These are phyloP conservation scores for Sinella curviseta DNA, from an alignment of 1,140 invertebrate species.

Conservation along the genomic window DNA sequence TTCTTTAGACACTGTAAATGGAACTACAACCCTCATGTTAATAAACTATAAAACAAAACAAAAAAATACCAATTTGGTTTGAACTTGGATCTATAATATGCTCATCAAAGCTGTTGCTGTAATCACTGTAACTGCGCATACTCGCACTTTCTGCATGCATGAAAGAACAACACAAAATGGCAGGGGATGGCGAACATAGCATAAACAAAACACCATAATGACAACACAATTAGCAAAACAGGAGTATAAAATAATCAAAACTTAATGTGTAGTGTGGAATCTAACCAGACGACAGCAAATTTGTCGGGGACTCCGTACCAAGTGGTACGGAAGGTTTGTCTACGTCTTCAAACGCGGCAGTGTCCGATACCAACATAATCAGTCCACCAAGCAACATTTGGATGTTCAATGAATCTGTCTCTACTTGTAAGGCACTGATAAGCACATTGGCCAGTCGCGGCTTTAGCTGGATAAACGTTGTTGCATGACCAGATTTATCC, in stretches of 20 bases:
- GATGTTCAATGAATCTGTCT: constrained; percentile 82
- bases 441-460: constrained; percentile 79
- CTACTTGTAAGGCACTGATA: constrained; percentile 80
- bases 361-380: constrained; percentile 76
- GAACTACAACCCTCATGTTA: constrained; percentile 17
- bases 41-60: constrained; percentile 2
- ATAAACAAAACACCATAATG: not conserved
- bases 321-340: constrained; percentile 62
- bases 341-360: constrained; percentile 73
- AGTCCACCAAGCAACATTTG: constrained; percentile 82
- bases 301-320: constrained; percentile 63
- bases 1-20: constrained; percentile 42
- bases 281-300: constrained; percentile 72
- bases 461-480: constrained; percentile 79
- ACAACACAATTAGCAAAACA: not conserved
- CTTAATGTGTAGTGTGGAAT: constrained; percentile 25
- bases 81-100: constrained; percentile 39
- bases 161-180: constrained; percentile 28
- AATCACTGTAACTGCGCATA: constrained; percentile 48
- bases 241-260: constrained; percentile 22
- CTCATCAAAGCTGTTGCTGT: constrained; percentile 50
- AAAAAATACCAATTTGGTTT: constrained; percentile 45
- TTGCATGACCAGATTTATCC: constrained; percentile 52
- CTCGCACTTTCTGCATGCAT: constrained; percentile 46
- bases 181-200: not conserved